phyloP scores from a whole-genome alignment of 2,113 vertebrate genomes.

The Furnarius figulus region DNA sequence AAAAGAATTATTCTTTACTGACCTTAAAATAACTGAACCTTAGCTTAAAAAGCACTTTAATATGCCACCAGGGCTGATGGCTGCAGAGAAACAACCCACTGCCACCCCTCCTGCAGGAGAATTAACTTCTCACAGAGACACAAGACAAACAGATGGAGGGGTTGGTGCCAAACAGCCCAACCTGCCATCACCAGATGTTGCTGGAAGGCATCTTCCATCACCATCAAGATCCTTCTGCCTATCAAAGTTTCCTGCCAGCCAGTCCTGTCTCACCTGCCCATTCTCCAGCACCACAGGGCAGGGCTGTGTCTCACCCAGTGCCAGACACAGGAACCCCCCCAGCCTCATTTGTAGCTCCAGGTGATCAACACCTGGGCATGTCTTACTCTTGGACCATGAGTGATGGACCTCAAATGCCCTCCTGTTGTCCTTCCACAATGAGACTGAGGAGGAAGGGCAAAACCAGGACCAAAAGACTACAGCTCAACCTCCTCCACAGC shows the following conservation, averaged over 20 bases:
- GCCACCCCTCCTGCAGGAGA: background rate
- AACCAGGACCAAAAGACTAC: background rate
- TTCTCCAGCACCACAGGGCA: too few relatives aligned
- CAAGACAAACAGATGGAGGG: background rate
- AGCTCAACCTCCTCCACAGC: background rate
- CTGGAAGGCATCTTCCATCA: background rate
- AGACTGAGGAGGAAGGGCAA: background rate
- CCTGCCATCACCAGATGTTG: background rate
- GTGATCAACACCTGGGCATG: background rate
- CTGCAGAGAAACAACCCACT: background rate
- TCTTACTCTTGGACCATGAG: background rate
- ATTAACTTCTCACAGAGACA: background rate
- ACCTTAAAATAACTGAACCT: background rate
- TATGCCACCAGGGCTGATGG: background rate
- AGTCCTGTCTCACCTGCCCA: background rate
- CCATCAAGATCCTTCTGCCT: background rate
- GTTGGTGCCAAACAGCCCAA: background rate
- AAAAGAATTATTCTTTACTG: accelerated
- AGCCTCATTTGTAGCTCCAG: background rate
- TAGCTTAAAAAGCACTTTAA: background rate
- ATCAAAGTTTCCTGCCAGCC: background rate
- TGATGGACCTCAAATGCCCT: background rate
- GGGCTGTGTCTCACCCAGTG: background rate
- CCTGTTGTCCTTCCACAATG: background rate
- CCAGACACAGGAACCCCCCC: background rate